Evolutionary conservation across 2,797 vertebrate genomes (phyloP).

Genomic region (Rhynchotus rufescens): DNA sequence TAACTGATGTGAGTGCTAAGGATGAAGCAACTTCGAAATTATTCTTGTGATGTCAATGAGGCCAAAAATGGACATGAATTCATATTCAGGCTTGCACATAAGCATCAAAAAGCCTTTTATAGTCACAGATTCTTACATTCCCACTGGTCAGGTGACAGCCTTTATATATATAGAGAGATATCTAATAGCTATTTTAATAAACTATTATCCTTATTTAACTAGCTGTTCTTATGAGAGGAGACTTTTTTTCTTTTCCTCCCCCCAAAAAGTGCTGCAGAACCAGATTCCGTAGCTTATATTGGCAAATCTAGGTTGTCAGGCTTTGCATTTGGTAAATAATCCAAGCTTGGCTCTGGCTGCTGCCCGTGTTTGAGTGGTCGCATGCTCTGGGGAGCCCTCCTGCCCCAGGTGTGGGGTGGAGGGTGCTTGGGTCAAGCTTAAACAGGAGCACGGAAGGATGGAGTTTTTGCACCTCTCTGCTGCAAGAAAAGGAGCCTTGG

Average conservation of each 20-base stretch:
- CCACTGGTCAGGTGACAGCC: not conserved
- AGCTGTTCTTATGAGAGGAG: not conserved
- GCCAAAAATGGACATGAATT: not conserved
- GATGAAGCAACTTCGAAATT: not conserved
- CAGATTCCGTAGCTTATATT: not conserved
- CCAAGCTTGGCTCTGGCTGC: not conserved
- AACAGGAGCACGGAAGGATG: not conserved
- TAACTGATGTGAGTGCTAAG: not conserved
- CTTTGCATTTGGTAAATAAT: not conserved
- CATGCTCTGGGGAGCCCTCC: not conserved
- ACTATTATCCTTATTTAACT: not conserved
- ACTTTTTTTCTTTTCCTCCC: not conserved
- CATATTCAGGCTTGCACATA: not conserved
- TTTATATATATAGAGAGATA: too few species aligned
- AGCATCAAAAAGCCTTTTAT: not conserved
- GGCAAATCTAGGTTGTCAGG: not conserved
- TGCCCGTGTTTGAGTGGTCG: not conserved
- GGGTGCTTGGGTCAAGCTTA: rapidly evolving
- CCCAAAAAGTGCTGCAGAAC: not conserved
- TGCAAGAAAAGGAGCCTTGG: rapidly evolving
- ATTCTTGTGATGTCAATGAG: not conserved
- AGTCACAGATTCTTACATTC: not conserved
- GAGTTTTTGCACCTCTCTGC: not conserved
- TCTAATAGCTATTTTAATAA: not conserved
- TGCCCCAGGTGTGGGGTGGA: too few species aligned